Evolutionary conservation across 1,140 invertebrate genomes (phyloP), one percentile per base, ranked within the genome.

Genomic region (Mya arenaria): DNA sequence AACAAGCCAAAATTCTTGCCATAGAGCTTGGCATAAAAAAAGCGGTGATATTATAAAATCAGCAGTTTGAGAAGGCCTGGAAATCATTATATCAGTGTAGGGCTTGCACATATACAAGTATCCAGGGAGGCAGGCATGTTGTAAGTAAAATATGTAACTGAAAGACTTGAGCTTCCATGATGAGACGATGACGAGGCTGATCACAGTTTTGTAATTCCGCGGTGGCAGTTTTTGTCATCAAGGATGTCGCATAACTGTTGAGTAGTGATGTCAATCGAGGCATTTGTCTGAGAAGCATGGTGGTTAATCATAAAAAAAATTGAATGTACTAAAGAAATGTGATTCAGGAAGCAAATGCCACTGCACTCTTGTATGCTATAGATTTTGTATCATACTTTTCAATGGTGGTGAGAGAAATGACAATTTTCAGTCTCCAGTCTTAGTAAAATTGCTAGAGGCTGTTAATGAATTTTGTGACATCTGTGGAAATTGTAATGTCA

Each of bases 161-260:
- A 71, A 39, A 1, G 44, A 17, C 48, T 52, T 52, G 25, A 52
- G 17, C 25, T 52, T 52, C 2, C 1, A 23, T 68, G 65, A 68
- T 68, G 65, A 68, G 28, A 68, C 28, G 65, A 68, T 68, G 65
- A 68, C 65, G 65, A 68, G 65, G 36, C 65, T 68, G 65, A 71
- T n/a, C 1, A 25, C 25, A 39, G 17, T 48, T n/a, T 19, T 10
- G 2, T 23, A 15, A 25, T 23, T 23, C 30, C 37, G 13, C 17
- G 15, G 23, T 23, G 19, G 41, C 41, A 48, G 41, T 71, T 71
- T 71, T 25, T 71, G 68, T 48, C 23, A 25, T 25, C n/a, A 2
- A 48, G 41, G n/a, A n/a, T 17, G 25, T 52, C 10, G 37, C 28
- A 48, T 71, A 19, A 44, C 10, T 48, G 17, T 25, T n/a, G 1